A percentile compares a stretch with the other conserved stretches of the same genome.
phyloP scores from a whole-genome alignment of 2,888 invertebrate genomes.

The Plebejus anna region DNA sequence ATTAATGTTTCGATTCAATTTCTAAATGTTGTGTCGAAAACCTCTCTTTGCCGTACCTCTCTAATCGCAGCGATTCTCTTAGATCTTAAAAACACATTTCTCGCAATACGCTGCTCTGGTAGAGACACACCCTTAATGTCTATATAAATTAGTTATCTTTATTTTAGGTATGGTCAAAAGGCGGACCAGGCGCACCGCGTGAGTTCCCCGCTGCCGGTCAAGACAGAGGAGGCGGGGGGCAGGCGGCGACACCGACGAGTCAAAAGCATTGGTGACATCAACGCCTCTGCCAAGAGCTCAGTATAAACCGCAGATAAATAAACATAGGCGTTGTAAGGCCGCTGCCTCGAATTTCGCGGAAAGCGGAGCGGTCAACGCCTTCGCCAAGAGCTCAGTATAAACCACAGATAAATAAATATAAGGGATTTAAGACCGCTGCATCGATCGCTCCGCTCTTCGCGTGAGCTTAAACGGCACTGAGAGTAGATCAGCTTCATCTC shows the following conservation, averaged over 20 bases:
- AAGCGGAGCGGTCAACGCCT: constrained; percentile 43
- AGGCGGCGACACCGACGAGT: constrained; percentile 82
- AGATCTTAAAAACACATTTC: too few relatives aligned
- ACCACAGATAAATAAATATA: not conserved
- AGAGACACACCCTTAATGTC: too few relatives aligned
- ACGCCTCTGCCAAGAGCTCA: constrained; percentile 74
- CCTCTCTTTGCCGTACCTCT: too few relatives aligned
- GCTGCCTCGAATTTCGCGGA: too few relatives aligned
- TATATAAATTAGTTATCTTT: not conserved
- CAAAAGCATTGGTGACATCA: constrained; percentile 88
- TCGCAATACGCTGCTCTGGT: too few relatives aligned
- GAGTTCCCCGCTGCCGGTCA: constrained; percentile 71
- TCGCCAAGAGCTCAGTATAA: constrained; percentile 65
- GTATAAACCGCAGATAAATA: constrained; percentile 46
- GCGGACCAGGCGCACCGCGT: constrained; percentile 70
- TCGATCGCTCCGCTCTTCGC: too few relatives aligned
- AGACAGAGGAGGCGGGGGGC: constrained; percentile 62
- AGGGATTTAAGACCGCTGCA: not conserved
- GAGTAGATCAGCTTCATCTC: too few relatives aligned
- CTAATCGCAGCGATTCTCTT: too few relatives aligned
- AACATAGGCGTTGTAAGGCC: too few relatives aligned
- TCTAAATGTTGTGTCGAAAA: too few relatives aligned
- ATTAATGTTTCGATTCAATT: too few relatives aligned
- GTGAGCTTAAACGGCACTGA: too few relatives aligned
- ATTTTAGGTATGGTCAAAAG: constrained; percentile 62